These are phyloP conservation scores for Euzophera pinguis DNA, from an alignment of 2,888 invertebrate genomes.

Conservation along the genomic window DNA sequence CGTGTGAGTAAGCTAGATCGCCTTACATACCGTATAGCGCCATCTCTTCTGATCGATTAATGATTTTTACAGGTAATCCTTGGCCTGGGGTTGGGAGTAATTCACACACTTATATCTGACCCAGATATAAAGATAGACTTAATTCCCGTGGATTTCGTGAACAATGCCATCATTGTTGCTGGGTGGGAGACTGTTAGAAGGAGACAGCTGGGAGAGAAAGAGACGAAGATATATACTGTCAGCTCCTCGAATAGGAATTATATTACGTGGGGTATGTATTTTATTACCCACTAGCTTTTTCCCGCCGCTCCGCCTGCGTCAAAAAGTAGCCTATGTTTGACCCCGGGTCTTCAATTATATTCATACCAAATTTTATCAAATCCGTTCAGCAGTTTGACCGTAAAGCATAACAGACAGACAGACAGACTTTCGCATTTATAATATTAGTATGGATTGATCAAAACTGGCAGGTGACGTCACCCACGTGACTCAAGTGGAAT, in stretches of 20 bases:
- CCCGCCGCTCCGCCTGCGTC: too few species aligned
- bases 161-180: not conserved
- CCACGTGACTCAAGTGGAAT: too few species aligned
- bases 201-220: not conserved
- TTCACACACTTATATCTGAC: not conserved
- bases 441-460: too few species aligned
- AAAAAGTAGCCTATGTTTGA: too few species aligned
- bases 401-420: too few species aligned
- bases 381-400: too few species aligned
- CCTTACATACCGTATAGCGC: not conserved
- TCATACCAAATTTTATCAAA: too few species aligned
- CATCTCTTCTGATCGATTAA: not conserved
- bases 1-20: too few species aligned
- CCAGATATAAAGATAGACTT: not conserved
- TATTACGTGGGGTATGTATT: not conserved
- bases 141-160: constrained; percentile 5
- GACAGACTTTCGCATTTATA: too few species aligned
- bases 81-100: not conserved
- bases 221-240: not conserved
- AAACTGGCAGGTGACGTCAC: too few species aligned
- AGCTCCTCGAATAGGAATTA: not conserved
- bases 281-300: too few species aligned
- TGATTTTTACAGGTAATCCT: constrained; percentile 2
- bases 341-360: too few species aligned
- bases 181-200: constrained; percentile 1